Conservation (phyloP, 2,888 invertebrate species). For the Onchidella celtica region DNA sequence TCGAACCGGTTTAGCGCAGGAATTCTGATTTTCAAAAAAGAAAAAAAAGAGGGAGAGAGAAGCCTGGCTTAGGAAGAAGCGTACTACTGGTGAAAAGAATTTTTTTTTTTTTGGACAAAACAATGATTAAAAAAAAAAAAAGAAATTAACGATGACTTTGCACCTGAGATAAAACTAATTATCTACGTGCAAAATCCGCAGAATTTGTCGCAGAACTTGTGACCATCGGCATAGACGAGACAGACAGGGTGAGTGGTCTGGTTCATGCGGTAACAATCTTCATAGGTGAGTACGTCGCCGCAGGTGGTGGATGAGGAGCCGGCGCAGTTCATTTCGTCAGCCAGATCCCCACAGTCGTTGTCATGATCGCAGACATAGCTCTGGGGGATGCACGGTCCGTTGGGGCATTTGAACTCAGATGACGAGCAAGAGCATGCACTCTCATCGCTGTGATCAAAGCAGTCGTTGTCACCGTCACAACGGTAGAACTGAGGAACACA, state of each 20-base stretch:
- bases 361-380: slow-evolving; percentile 10
- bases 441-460: slow-evolving; percentile 29
- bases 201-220: slow-evolving; percentile 27
- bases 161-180: no score
- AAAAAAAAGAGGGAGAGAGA: no score
- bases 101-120: no score
- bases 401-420: slow-evolving; percentile 10
- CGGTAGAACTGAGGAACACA: background rate
- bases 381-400: slow-evolving; percentile 4
- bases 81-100: no score
- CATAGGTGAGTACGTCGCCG: slow-evolving; percentile 3
- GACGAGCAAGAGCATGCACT: background rate
- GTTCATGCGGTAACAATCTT: slow-evolving; percentile 26
- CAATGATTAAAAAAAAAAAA: no score
- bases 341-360: slow-evolving; percentile 26
- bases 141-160: no score
- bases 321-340: slow-evolving; percentile 24
- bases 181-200: slow-evolving; percentile 14
- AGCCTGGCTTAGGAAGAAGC: no score
- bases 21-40: no score
- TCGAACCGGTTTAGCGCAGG: no score
- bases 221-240: background rate
- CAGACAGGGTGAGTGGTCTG: slow-evolving; percentile 28
- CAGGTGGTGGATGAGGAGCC: background rate
- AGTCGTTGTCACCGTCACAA: slow-evolving; percentile 10